phyloP scores from a whole-genome alignment of 1,140 invertebrate genomes.

The Polyergus mexicanus region DNA sequence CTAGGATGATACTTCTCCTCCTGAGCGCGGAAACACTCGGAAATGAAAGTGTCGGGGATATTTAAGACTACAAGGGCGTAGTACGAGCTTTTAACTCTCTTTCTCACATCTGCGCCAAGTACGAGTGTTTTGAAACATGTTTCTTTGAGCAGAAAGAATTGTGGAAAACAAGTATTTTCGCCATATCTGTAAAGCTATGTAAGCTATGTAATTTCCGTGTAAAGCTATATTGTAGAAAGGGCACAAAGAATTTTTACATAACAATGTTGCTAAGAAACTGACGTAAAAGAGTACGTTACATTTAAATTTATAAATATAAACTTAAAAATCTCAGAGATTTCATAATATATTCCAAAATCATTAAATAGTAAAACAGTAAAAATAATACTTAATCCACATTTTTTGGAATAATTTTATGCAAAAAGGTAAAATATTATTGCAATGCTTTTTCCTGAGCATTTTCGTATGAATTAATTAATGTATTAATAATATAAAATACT shows the following conservation, averaged over 20 bases:
- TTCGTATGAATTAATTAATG: too few species aligned
- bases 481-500: too few species aligned
- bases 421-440: neutral
- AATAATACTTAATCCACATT: neutral
- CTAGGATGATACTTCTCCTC: conserved; percentile 72
- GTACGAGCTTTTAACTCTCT: conserved; percentile 42
- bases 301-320: neutral
- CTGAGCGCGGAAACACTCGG: conserved; percentile 59
- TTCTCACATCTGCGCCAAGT: conserved; percentile 45
- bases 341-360: too few species aligned
- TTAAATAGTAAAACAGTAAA: neutral
- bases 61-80: conserved; percentile 65
- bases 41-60: conserved; percentile 74
- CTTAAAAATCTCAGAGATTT: neutral
- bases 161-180: conserved; percentile 24
- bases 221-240: neutral
- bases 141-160: neutral
- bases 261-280: neutral
- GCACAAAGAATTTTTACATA: neutral
- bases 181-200: conserved; percentile 5
- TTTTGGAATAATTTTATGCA: neutral
- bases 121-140: conserved; percentile 20
- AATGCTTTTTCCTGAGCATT: neutral
- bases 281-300: neutral
- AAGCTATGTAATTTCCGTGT: neutral